These are phyloP conservation scores for Meteorus colon DNA, from an alignment of 2,888 invertebrate genomes.

Conservation along the genomic window DNA sequence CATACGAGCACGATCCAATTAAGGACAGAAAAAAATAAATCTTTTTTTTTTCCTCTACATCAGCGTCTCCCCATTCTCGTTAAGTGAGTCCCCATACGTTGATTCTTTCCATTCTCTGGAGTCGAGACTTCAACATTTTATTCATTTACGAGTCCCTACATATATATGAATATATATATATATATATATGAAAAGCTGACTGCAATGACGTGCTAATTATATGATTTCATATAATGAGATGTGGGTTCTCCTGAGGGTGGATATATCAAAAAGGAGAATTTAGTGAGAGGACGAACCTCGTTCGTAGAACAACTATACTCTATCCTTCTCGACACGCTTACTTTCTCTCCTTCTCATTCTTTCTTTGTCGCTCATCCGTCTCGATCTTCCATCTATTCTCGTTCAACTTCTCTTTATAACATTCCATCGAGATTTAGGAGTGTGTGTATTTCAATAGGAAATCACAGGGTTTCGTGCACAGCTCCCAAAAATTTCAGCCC, in stretches of 20 bases:
- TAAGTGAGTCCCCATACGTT: conserved; percentile 15
- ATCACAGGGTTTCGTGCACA: conserved; percentile 27
- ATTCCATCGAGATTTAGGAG: conserved; percentile 44
- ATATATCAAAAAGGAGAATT: conserved; percentile 43
- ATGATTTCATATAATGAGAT: conserved; percentile 70
- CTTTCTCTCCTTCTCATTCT: neutral
- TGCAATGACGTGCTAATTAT: conserved; percentile 71
- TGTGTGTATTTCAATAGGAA: conserved; percentile 35
- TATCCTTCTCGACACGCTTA: neutral
- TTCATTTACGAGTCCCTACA: conserved; percentile 24
- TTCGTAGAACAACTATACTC: conserved; percentile 47
- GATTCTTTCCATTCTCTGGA: neutral
- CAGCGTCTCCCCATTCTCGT: conserved; percentile 13
- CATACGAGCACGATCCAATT: conserved; percentile 9
- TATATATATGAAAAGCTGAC: conserved; percentile 47
- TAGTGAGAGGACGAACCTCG: conserved; percentile 34
- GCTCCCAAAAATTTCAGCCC: conserved; percentile 11
- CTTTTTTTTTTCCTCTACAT: neutral
- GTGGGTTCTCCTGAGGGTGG: conserved; percentile 63
- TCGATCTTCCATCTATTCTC: conserved; percentile 42
- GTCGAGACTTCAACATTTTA: conserved; percentile 8
- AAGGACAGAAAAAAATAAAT: neutral
- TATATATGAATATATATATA: conserved; percentile 40
- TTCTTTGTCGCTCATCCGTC: neutral
- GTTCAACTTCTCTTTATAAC: conserved; percentile 22